Conservation (phyloP, 2,113 vertebrate genomes). For the Haliaeetus leucogaster region DNA sequence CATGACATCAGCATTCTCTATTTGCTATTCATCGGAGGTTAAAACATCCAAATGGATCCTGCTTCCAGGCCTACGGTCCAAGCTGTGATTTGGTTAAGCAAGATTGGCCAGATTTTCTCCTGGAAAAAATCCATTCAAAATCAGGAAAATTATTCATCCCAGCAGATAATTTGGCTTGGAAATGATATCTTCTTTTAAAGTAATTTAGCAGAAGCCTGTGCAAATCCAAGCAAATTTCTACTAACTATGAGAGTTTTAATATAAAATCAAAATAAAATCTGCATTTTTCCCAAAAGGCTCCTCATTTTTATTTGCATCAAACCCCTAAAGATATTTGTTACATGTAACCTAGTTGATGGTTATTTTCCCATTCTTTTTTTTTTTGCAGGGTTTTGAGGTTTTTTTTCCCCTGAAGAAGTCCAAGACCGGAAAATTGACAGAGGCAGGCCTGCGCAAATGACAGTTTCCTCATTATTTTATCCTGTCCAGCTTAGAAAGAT, state of each 20-base stretch:
- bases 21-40: slow-evolving; percentile 42
- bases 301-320: background rate
- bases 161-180: slow-evolving; percentile 17
- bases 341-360: background rate
- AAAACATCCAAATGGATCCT: slow-evolving; percentile 37
- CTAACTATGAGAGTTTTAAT: background rate
- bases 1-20: slow-evolving; percentile 18
- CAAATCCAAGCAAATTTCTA: background rate
- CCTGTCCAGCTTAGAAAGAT: background rate
- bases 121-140: slow-evolving; percentile 47
- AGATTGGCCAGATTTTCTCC: slow-evolving; percentile 14
- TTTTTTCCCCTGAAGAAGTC: accelerated
- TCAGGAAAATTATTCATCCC: slow-evolving; percentile 42
- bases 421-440: background rate
- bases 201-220: background rate
- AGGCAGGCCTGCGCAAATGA: background rate
- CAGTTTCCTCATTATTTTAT: background rate
- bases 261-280: background rate
- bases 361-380: background rate
- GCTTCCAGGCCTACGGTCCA: background rate
- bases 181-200: background rate
- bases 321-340: background rate
- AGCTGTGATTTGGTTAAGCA: slow-evolving; percentile 32
- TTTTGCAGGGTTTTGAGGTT: background rate
- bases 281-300: background rate